A percentile compares a stretch with the other conserved stretches of the same genome.
These are phyloP conservation scores for Brachyistius frenatus DNA, from an alignment of 2,113 vertebrate species.

Conservation along the genomic window DNA sequence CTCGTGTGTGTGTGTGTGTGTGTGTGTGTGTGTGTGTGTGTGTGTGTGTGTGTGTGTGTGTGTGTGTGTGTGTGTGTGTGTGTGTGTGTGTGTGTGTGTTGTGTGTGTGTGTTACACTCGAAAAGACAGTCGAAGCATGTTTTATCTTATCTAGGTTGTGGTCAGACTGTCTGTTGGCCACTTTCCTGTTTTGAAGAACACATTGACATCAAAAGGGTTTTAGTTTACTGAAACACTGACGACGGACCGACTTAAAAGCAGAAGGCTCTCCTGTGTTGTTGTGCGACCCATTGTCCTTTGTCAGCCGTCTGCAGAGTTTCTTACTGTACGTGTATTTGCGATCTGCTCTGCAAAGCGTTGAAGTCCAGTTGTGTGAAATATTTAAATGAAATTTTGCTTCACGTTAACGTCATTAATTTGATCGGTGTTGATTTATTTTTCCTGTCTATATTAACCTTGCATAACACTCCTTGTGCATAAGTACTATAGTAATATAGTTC, in stretches of 20 bases:
- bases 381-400: neutral
- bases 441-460: neutral
- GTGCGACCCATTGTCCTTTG: constrained; percentile 61
- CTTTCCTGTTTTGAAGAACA: constrained; percentile 77
- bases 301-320: constrained; percentile 41
- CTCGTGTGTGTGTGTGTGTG: constrained; percentile 1
- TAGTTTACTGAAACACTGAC: constrained; percentile 60
- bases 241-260: constrained; percentile 72
- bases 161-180: constrained; percentile 63
- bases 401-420: neutral
- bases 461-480: neutral
- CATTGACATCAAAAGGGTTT: constrained; percentile 63
- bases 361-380: constrained; percentile 18
- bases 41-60: no score
- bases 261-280: constrained; percentile 63
- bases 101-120: neutral
- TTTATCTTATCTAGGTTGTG: constrained; percentile 74
- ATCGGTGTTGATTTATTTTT: neutral
- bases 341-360: constrained; percentile 21
- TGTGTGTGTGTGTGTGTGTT: neutral
- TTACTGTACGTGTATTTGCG: constrained; percentile 44
- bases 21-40: neutral
- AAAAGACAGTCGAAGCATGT: constrained; percentile 28
- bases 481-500: neutral
- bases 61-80: neutral